Evolutionary conservation across 2,797 vertebrate genomes (phyloP).

Genomic region (Apodemus agrarius): DNA sequence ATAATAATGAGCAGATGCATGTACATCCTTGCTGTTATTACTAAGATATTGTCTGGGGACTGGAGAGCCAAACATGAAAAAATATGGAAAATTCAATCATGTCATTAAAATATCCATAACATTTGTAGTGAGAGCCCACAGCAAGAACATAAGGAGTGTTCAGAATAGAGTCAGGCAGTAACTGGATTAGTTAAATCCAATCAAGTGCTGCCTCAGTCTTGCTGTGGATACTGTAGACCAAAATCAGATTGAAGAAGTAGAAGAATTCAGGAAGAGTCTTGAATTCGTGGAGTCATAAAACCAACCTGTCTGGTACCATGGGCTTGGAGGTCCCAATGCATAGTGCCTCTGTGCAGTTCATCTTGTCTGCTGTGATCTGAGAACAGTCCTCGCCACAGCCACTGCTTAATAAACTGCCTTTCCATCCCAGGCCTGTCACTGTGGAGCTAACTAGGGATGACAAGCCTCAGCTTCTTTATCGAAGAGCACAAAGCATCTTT

Average conservation of each 20-base stretch:
- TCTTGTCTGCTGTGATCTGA: background rate
- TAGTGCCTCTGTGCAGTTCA: background rate
- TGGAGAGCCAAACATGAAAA: background rate
- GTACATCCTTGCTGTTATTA: background rate
- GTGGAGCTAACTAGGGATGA: background rate
- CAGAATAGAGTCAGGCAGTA: constrained; percentile 27
- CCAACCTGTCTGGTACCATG: background rate
- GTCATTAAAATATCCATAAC: constrained; percentile 47
- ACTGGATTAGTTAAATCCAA: constrained; percentile 54
- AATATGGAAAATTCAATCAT: constrained; percentile 36
- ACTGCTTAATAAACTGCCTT: background rate
- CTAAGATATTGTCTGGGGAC: background rate
- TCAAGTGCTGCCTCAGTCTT: constrained; percentile 18
- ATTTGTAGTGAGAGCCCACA: constrained; percentile 50
- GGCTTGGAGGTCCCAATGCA: background rate
- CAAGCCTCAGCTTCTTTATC: background rate
- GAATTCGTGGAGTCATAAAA: background rate
- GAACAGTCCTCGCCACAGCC: background rate
- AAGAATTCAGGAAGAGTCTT: background rate
- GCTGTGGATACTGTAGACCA: background rate
- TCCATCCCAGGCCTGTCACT: background rate
- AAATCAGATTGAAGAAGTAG: constrained; percentile 50
- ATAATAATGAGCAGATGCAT: background rate
- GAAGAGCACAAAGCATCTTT: constrained; percentile 30
- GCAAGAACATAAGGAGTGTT: constrained; percentile 52